phyloP scores from a whole-genome alignment of 2,888 invertebrate species.

The Oxycera nigricornis region DNA sequence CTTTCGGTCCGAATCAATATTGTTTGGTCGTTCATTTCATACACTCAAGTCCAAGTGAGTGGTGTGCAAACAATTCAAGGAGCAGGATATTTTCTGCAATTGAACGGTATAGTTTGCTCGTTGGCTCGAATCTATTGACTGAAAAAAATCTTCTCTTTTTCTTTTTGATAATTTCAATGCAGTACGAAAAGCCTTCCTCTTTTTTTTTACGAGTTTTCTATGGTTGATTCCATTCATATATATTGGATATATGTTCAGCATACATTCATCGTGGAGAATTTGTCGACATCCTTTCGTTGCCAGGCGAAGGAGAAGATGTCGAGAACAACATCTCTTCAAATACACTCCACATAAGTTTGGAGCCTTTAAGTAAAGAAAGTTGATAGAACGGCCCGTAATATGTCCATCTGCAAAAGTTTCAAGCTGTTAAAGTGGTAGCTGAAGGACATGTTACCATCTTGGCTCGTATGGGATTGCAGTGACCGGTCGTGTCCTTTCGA shows the following conservation, averaged over 20 bases:
- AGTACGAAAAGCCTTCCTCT: not conserved
- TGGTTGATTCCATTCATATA: not conserved
- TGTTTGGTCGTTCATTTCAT: conserved; percentile 9
- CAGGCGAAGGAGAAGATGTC: conserved; percentile 6
- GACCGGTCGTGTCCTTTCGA: not conserved
- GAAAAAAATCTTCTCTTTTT: not conserved
- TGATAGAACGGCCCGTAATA: conserved; percentile 5
- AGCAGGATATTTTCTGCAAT: conserved; percentile 42
- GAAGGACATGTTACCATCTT: conserved; percentile 13
- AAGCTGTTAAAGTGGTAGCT: not conserved
- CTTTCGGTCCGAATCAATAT: conserved; percentile 20
- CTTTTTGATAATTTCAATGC: conserved; percentile 17
- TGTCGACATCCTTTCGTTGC: not conserved
- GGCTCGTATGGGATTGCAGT: not conserved
- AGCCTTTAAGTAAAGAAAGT: conserved; percentile 19
- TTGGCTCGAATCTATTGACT: not conserved
- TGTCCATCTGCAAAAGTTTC: conserved; percentile 14
- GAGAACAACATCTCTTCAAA: conserved; percentile 29
- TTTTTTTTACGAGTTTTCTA: conserved; percentile 20
- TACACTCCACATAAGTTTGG: conserved; percentile 13
- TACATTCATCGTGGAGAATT: not conserved
- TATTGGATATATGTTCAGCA: not conserved
- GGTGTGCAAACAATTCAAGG: conserved; percentile 43
- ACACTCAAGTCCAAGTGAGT: not conserved
- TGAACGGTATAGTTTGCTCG: conserved; percentile 42